These are phyloP conservation scores for Pelagia noctiluca DNA, from an alignment of 30 jellyfish, hydroid and myxozoan genomes.

Conservation along the genomic window DNA sequence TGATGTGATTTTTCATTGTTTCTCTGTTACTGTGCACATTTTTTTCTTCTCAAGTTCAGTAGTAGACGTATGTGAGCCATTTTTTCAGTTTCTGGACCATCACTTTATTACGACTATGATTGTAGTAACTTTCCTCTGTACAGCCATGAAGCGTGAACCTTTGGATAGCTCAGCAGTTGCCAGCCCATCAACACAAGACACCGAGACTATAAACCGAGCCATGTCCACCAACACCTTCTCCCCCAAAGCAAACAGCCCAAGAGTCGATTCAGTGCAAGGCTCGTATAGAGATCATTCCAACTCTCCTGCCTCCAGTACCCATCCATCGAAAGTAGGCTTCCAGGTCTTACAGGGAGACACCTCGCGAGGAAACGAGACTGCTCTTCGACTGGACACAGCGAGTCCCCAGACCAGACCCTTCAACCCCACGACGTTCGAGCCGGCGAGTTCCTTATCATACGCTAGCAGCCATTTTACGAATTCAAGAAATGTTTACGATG, in stretches of 20 bases:
- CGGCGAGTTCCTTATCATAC: conserved; percentile 42
- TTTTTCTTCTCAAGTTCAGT: background rate
- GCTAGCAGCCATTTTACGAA: conserved; percentile 40
- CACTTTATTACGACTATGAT: background rate
- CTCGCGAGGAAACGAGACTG: conserved; percentile 37
- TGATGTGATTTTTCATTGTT: no score
- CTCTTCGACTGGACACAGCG: conserved; percentile 10
- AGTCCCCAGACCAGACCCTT: conserved; percentile 42
- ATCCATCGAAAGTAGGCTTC: conserved; percentile 18
- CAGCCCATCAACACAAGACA: background rate
- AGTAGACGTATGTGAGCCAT: background rate
- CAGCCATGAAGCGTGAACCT: background rate
- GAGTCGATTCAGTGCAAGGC: conserved; percentile 22
- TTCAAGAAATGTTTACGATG: conserved; percentile 61
- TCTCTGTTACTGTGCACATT: no score
- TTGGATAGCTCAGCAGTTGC: no score
- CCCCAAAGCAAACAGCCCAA: background rate
- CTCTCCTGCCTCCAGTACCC: conserved; percentile 47
- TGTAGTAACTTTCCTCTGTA: background rate
- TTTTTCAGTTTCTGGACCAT: background rate
- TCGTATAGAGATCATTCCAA: conserved; percentile 39
- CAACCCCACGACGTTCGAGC: conserved; percentile 37
- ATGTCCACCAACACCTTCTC: background rate
- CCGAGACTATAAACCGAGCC: background rate
- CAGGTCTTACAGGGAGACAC: conserved; percentile 16